phyloP scores from a whole-genome alignment of 2,888 invertebrate species.

The Drosophila robusta region DNA sequence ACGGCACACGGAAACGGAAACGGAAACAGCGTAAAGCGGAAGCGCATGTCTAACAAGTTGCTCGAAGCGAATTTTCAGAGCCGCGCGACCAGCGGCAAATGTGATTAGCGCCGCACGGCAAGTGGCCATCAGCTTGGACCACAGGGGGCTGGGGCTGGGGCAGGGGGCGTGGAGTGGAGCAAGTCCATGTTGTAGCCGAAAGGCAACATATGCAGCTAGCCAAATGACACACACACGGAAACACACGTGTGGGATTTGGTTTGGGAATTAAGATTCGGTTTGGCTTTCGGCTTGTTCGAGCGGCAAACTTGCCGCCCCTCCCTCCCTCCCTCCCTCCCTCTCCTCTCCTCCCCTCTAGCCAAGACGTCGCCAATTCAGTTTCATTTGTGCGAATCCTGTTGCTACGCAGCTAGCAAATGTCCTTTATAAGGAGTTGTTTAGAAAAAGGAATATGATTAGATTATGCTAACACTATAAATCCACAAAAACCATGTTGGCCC shows the following conservation, averaged over 20 bases:
- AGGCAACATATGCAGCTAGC: constrained; percentile 38
- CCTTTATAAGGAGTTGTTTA: too few relatives aligned
- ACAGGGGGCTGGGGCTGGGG: neutral
- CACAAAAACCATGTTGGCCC: too few relatives aligned
- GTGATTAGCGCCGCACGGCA: constrained; percentile 62
- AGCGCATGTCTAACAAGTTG: constrained; percentile 79
- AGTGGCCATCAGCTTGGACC: constrained; percentile 50
- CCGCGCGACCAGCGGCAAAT: constrained; percentile 46
- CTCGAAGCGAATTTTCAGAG: constrained; percentile 54
- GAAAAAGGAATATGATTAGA: too few relatives aligned
- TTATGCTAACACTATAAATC: too few relatives aligned
- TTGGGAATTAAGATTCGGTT: constrained; percentile 34
- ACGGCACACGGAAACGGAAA: constrained; percentile 57
- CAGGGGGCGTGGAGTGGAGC: too few relatives aligned
- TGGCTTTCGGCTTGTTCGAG: constrained; percentile 19
- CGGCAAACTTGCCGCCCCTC: constrained; percentile 6
- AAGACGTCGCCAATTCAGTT: constrained; percentile 38
- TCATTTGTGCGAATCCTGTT: constrained; percentile 34
- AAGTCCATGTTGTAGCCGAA: constrained; percentile 9
- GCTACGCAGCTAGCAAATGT: too few relatives aligned
- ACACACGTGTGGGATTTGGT: constrained; percentile 27
- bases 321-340: neutral
- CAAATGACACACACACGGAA: neutral
- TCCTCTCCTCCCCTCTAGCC: constrained; percentile 1
- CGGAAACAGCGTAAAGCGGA: constrained; percentile 72